Percentiles rank a stretch among this genome's conserved stretches.
phyloP scores from a whole-genome alignment of 2,113 vertebrate genomes.

The Ascaphus truei region DNA sequence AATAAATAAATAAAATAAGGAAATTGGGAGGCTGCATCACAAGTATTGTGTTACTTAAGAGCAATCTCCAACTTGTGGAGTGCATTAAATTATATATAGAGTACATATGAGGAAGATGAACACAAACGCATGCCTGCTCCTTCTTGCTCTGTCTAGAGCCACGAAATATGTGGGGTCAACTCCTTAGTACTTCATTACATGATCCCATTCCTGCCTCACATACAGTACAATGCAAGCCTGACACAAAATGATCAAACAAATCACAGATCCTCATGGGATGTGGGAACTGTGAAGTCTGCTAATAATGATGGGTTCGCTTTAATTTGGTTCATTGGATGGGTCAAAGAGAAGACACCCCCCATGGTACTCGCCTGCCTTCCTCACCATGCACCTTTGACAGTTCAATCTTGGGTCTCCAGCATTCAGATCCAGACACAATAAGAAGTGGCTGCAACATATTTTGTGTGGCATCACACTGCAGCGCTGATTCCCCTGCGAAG shows the following conservation, averaged over 20 bases:
- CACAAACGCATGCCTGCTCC: neutral
- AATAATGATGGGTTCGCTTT: neutral
- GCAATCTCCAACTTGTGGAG: neutral
- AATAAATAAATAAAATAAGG: neutral
- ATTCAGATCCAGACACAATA: too few species aligned
- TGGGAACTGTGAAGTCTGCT: neutral
- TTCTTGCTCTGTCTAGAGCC: neutral
- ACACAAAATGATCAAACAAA: neutral
- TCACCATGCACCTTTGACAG: neutral
- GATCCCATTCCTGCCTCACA: neutral
- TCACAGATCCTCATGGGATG: neutral
- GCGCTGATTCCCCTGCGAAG: too few species aligned
- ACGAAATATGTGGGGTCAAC: neutral
- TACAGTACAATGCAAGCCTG: neutral
- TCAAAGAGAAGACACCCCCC: neutral
- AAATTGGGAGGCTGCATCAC: neutral
- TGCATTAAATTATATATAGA: neutral
- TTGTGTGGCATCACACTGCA: too few species aligned
- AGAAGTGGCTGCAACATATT: too few species aligned
- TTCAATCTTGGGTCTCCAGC: neutral
- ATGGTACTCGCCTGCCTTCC: neutral
- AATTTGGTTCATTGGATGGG: neutral
- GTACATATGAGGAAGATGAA: too few species aligned
- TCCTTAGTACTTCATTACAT: constrained; percentile 1
- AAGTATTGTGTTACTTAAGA: neutral